A percentile compares a stretch with the other conserved stretches of the same genome.
Evolutionary conservation across 2,888 invertebrate species (phyloP).

Genomic region (Mechanitis mazaeus): DNA sequence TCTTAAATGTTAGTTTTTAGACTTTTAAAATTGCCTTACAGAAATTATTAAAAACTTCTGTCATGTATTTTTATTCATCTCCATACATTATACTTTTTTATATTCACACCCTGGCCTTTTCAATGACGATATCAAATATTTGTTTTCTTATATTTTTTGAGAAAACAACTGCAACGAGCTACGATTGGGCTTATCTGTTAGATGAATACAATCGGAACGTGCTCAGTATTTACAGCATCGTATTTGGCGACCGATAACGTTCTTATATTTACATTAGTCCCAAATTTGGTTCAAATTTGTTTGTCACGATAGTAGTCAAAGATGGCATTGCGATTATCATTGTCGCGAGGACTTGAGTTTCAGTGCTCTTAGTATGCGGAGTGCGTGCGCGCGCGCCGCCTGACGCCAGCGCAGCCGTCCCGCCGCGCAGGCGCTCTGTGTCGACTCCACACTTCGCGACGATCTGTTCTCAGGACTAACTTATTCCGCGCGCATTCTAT

Average conservation of each 20-base stretch:
- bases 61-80: constrained; percentile 24
- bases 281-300: constrained; percentile 52
- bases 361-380: constrained; percentile 66
- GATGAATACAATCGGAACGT: constrained; percentile 54
- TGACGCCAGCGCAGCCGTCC: constrained; percentile 57
- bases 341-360: constrained; percentile 42
- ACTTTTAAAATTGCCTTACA: too few relatives aligned
- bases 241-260: constrained; percentile 63
- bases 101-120: background rate
- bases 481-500: constrained; percentile 58
- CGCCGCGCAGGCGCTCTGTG: constrained; percentile 19
- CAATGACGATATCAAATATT: background rate
- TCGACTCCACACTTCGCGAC: constrained; percentile 44
- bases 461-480: constrained; percentile 49
- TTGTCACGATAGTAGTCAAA: constrained; percentile 58
- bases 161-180: constrained; percentile 41
- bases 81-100: background rate
- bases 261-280: constrained; percentile 48
- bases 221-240: constrained; percentile 48
- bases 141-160: constrained; percentile 40
- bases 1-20: too few relatives aligned
- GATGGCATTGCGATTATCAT: constrained; percentile 60
- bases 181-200: constrained; percentile 50
- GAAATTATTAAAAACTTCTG: constrained; percentile 6
- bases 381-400: constrained; percentile 65